Evolutionary conservation across 1,140 invertebrate species (phyloP).

Genomic region (Musca vetustissima): DNA sequence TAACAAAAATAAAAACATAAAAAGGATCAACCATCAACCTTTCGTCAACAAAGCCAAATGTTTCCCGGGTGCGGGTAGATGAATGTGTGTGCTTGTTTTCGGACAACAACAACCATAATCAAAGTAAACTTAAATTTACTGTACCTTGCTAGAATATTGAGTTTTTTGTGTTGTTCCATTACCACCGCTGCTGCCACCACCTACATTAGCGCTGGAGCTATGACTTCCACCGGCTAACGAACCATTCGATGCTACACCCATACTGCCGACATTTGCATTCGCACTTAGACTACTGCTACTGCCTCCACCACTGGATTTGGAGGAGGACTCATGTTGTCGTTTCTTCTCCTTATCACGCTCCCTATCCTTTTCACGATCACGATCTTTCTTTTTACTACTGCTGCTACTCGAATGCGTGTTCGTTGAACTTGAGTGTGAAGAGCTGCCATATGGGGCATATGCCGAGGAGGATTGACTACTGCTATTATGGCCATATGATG

Average conservation of each 20-base stretch:
- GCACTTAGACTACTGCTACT: neutral
- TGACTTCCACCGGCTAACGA: conserved; percentile 1
- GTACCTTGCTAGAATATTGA: conserved; percentile 21
- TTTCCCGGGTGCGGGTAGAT: too few species aligned
- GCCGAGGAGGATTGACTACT: conserved; percentile 28
- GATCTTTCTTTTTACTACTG: conserved; percentile 61
- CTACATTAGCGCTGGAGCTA: neutral
- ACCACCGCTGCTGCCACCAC: neutral
- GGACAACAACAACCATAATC: too few species aligned
- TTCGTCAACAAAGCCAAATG: too few species aligned
- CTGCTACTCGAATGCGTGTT: conserved; percentile 25
- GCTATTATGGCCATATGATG: conserved; percentile 29
- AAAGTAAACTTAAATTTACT: conserved; percentile 3
- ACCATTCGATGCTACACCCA: conserved; percentile 6
- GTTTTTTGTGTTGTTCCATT: conserved; percentile 11
- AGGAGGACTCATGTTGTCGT: conserved; percentile 32
- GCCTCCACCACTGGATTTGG: neutral
- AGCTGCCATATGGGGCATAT: conserved; percentile 33
- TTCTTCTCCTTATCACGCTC: conserved; percentile 53
- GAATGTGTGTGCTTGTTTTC: too few species aligned
- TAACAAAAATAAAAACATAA: too few species aligned
- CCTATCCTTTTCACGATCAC: conserved; percentile 53
- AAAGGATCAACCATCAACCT: too few species aligned
- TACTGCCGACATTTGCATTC: conserved; percentile 30
- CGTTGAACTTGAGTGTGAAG: conserved; percentile 40